Base-by-base conservation (phyloP, 2,888 invertebrate genomes). In the Eupithecia abbreviata region DNA sequence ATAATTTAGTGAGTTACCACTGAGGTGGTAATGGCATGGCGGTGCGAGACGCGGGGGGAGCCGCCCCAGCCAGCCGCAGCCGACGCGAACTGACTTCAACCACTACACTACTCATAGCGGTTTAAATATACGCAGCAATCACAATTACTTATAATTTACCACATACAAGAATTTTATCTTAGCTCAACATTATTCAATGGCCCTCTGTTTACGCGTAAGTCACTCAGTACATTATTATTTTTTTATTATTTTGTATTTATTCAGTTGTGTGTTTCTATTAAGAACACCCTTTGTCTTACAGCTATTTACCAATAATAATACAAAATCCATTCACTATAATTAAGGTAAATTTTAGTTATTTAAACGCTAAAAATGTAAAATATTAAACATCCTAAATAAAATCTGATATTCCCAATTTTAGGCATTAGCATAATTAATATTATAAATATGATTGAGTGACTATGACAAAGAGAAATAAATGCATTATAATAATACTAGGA, bases 271-370 rank as follows among this genome's bases (percentile, higher is more conserved):
- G 93, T 94, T 92, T 88, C 80, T 90, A 91, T 91, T 90, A 90
- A 93, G 92, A 94, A 94, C 94, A 95, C 94, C 90, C 90, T 92
- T 93, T 92, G 90, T 90, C 94, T 95, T 94, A 94, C 90, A 93
- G 89, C 94, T 94, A 88, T 88, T 94, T 95, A 94, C 93, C 94
- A 90, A 94, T 94, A 95, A 94, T 94, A 95, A 94, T 94, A 82
- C 82, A 94, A 94, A 94, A 95, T 95, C 93, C 93, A 92, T 94
- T 93, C 87, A 93, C 93, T 94, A 94, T 93, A 94, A 93, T 94
- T 94, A 95, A 93, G 94, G 94, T 95, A 94, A 94, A 94, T 94
- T 94, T 95, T 94, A 94, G 94, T 93, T 94, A 94, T 93, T 94
- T 94, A 94, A 94, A 92, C 92, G 92, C 94, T 94, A 94, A 93